These are phyloP conservation scores for Trichopria drosophilae DNA, from an alignment of 2,888 invertebrate genomes.

Conservation along the genomic window DNA sequence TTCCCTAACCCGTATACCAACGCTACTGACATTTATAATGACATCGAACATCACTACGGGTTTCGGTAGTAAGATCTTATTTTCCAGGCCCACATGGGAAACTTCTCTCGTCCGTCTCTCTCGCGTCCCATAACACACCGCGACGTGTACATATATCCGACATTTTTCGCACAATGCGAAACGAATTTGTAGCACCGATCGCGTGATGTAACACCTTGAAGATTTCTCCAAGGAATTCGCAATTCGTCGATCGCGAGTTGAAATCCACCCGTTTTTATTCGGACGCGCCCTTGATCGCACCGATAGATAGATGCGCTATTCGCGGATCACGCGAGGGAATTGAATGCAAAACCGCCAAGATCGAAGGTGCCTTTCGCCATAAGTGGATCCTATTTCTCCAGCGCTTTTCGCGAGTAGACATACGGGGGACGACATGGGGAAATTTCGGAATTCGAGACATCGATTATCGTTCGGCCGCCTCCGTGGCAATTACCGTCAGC, in stretches of 20 bases:
- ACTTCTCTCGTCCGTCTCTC: too few relatives aligned
- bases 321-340: constrained; percentile 48
- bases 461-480: too few relatives aligned
- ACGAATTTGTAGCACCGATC: constrained; percentile 47
- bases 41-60: too few relatives aligned
- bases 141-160: too few relatives aligned
- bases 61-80: too few relatives aligned
- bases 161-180: constrained; percentile 44
- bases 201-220: constrained; percentile 53
- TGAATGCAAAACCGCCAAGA: constrained; percentile 38
- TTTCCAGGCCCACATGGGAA: too few relatives aligned
- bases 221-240: constrained; percentile 57
- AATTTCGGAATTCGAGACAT: constrained; percentile 31
- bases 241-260: constrained; percentile 39
- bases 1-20: too few relatives aligned
- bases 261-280: constrained; percentile 21
- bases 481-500: constrained; percentile 50
- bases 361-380: constrained; percentile 21
- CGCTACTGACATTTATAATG: too few relatives aligned
- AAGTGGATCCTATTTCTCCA: constrained; percentile 22
- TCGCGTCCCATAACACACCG: too few relatives aligned
- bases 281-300: constrained; percentile 34
- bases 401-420: too few relatives aligned
- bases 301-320: constrained; percentile 33
- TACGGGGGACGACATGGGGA: too few relatives aligned